phyloP scores from a whole-genome alignment of 2,888 invertebrate genomes.

The Aspidapion aeneum region DNA sequence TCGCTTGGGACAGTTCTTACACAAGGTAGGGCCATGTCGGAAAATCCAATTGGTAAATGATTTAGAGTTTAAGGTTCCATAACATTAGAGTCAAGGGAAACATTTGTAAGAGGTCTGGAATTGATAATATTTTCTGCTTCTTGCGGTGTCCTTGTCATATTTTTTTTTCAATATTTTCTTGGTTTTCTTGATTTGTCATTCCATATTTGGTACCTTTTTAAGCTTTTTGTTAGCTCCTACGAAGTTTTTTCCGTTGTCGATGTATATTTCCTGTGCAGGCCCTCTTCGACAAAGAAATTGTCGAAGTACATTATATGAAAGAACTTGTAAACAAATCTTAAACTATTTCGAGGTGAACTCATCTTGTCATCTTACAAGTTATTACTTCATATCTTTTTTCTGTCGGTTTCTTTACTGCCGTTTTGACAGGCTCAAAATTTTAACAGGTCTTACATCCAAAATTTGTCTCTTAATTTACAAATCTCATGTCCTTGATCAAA shows the following conservation, averaged over 20 bases:
- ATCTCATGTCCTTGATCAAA: neutral
- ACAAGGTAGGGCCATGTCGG: neutral
- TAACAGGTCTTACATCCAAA: neutral
- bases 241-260: neutral
- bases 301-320: neutral
- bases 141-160: neutral
- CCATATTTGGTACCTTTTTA: neutral
- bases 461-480: neutral
- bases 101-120: neutral
- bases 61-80: neutral
- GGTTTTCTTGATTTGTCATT: neutral
- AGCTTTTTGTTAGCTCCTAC: neutral
- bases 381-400: neutral
- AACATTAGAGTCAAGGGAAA: neutral
- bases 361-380: neutral
- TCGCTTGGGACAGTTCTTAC: neutral
- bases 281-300: neutral
- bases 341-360: neutral
- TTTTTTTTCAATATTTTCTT: neutral
- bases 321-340: neutral
- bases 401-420: neutral
- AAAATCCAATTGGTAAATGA: neutral
- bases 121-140: conserved; percentile 3
- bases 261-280: neutral
- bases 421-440: neutral